Evolutionary conservation across 2,113 vertebrate genomes (phyloP), one percentile per base, ranked within the genome.

Genomic region (Rhinopomastus cyanomelas): DNA sequence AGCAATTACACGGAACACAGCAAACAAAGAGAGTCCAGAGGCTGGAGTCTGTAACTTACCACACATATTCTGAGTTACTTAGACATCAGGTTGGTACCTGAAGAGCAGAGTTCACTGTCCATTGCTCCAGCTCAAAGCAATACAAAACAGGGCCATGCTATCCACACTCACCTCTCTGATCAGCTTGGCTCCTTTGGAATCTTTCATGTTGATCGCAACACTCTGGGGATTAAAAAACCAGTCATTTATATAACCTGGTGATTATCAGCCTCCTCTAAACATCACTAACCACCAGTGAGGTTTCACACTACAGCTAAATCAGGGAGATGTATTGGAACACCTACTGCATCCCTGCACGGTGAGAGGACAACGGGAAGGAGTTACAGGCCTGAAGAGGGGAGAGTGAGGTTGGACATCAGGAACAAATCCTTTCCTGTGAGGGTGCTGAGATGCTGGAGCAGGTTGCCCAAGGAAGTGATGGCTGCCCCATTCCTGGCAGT

Each of bases 161-260:
- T 34, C 39, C 69, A 81, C 65, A 94, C 95, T 26, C 97, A 99
- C 98, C 98, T 99, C 97, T 97, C 96, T 97, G 95, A 99, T 92
- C 86, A 99, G 90, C 87, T 97, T 96, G 6, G 86, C 96, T 88
- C 99, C 99, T 94, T 96, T 96, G 25, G 98, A 97, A 94, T 98
- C 94, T 92, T 99, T 99, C 91, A 99, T 96, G 96, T 99, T 98
- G 87, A 99, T 96, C 60, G 98, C 98, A 75, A 99, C 97, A 82
- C 99, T 99, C 99, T 99, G 95, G n/a, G 25, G 77, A 95, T 39
- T 44, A 68, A 77, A 96, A 96, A 95, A 92, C 56, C 8, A 67
- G 64, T 86, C 87, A 66, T 32, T 82, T 84, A 68, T 21, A 37
- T 36, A 67, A 91, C 51, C 17, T 60, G 44, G 53, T 59, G 46